Conservation (phyloP, 2,113 vertebrate genomes). For the Drymodes brunneopygia region DNA sequence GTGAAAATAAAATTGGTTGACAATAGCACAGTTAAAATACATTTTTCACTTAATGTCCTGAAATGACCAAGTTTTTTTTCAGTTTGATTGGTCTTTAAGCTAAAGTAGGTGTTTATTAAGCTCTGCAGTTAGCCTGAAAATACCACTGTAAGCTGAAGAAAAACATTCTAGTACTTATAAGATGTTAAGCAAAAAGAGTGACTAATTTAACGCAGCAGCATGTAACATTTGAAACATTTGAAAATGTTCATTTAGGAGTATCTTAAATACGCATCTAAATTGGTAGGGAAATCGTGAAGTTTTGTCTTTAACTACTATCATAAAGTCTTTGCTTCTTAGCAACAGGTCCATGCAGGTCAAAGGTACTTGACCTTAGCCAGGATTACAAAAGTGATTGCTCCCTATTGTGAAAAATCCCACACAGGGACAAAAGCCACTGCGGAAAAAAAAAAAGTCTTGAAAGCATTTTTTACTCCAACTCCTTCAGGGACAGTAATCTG, state of each 20-base stretch:
- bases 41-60: background rate
- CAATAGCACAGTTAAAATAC: background rate
- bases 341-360: background rate
- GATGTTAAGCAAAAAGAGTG: background rate
- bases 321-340: background rate
- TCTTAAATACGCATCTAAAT: background rate
- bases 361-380: background rate
- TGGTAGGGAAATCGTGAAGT: background rate
- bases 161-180: background rate
- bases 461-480: background rate
- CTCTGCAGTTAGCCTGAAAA: background rate
- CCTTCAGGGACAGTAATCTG: background rate
- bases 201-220: background rate
- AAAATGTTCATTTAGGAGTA: background rate
- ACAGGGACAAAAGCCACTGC: background rate
- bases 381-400: background rate
- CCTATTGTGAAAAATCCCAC: background rate
- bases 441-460: background rate
- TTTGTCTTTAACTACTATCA: background rate
- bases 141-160: background rate
- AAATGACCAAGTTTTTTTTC: background rate
- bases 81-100: background rate
- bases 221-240: background rate
- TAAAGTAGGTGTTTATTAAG: background rate
- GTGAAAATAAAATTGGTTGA: background rate